Base-by-base conservation (phyloP, 2,113 vertebrate species). In the Menura novaehollandiae region DNA sequence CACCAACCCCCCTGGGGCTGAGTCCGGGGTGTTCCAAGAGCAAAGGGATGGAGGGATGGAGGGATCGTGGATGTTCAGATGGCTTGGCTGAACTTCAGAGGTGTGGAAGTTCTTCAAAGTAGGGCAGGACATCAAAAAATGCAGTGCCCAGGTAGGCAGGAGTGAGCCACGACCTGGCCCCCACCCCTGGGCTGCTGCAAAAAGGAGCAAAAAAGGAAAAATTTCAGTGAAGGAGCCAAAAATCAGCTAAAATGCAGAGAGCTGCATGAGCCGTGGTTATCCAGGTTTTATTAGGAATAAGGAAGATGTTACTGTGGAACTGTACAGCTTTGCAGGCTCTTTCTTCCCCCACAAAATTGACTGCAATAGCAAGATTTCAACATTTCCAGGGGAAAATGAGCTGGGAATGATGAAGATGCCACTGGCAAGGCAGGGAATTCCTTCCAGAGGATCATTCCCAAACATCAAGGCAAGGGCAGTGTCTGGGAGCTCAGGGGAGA, bases 61-160 rank as follows among this genome's bases (percentile, higher is more conserved):
- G 58, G 10, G 32, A 7, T 4, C 0, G 0, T 0, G 11, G 46
- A 3, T 2, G 2, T 35, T 39, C 28, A 11, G 83, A 4, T 2
- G 55, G 13, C 66, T 33, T 15, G 41, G 56, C 11, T 39, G 47
- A 75, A 10, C 43, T 51, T 72, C 1, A 6, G 46, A 33, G 6
- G 37, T 9, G 33, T 39, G 66, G 17, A 72, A 55, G 33, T 16
- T 56, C 71, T 30, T 6, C 5, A 5, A 76, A 90, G 55, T 30
- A 52, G 83, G 59, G 79, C 56, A 78, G 58, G 69, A 27, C 20
- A 56, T 43, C 20, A n/a, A 62, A 47, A 2, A 49, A 52, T 51
- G n/a, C 41, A 41, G 3, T 0, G 15, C 17, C 32, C 49, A 21
- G 79, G 58, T 33, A 44, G 73, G 73, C 15, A 59, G 59, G 51